A percentile compares a stretch with the other conserved stretches of the same genome.
Conservation (phyloP, 2,888 invertebrate species). For the Didymodactylos carnosus region DNA sequence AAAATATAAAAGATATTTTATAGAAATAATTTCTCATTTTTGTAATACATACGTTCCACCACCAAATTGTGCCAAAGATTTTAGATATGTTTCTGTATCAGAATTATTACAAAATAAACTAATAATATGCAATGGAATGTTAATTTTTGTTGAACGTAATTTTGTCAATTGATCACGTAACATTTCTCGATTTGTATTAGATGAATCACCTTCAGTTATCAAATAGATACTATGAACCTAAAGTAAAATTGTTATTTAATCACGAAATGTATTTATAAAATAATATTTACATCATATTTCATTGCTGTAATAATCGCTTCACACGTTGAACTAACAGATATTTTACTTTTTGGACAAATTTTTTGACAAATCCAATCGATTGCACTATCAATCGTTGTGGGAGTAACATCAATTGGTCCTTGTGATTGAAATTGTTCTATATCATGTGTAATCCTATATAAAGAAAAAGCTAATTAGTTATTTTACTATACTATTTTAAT, state of each 20-base stretch:
- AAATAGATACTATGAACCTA: conserved; percentile 32
- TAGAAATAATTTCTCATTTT: background rate
- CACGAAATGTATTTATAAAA: background rate
- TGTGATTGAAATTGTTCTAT: conserved; percentile 22
- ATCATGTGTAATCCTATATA: conserved; percentile 26
- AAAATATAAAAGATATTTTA: background rate
- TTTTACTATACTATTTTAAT: background rate
- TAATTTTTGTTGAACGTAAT: conserved; percentile 10
- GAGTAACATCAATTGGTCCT: conserved; percentile 27
- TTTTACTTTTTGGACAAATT: conserved; percentile 21
- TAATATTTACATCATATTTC: conserved; percentile 18
- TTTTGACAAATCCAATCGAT: conserved; percentile 28
- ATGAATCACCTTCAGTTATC: conserved; percentile 29
- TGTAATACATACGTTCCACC: conserved; percentile 25
- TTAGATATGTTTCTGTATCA: conserved; percentile 25
- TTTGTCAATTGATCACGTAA: conserved; percentile 24
- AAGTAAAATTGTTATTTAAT: conserved; percentile 14
- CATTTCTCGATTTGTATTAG: conserved; percentile 26
- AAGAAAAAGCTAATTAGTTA: background rate
- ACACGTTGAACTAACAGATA: conserved; percentile 26
- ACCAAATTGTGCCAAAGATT: conserved; percentile 22
- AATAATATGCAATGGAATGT: conserved; percentile 27
- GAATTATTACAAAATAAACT: conserved; percentile 30
- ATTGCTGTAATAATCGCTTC: conserved; percentile 30
- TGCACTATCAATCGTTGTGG: conserved; percentile 28